Percentiles rank a stretch among this genome's conserved stretches.
Conservation (phyloP, 2,797 vertebrate genomes). For the Acanthurus tractus region DNA sequence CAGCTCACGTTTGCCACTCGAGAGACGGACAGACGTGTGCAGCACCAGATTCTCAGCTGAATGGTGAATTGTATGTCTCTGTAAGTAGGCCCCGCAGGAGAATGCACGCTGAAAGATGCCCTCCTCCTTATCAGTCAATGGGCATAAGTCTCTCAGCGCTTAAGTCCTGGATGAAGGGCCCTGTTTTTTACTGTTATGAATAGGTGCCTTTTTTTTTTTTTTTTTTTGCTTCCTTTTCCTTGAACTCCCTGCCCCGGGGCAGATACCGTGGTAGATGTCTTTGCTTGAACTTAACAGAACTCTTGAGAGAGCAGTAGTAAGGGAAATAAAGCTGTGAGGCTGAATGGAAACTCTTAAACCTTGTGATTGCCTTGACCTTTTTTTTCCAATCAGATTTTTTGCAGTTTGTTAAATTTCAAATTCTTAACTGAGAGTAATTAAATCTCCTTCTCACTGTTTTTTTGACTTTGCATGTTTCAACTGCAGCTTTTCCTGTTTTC, state of each 20-base stretch:
- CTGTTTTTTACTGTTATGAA: conserved; percentile 84
- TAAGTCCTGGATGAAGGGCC: conserved; percentile 75
- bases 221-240: conserved; percentile 80
- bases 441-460: not conserved
- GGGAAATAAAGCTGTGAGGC: conserved; percentile 21
- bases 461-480: not conserved
- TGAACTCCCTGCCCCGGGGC: conserved; percentile 65
- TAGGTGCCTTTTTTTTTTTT: conserved; percentile 62
- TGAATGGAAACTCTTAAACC: conserved; percentile 7
- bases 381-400: not conserved
- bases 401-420: not conserved
- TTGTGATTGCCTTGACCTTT: not conserved
- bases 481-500: not conserved
- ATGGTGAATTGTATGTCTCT: conserved; percentile 72
- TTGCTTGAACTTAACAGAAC: conserved; percentile 55
- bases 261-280: conserved; percentile 45
- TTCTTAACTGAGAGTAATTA: not conserved
- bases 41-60: conserved; percentile 69
- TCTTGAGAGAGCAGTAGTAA: conserved; percentile 13
- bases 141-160: conserved; percentile 82
- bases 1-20: conserved; percentile 50
- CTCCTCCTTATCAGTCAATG: conserved; percentile 82
- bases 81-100: conserved; percentile 77
- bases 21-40: conserved; percentile 65
- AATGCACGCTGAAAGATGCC: conserved; percentile 83